Evolutionary conservation across 1,140 invertebrate species (phyloP).

Genomic region (Dendrolimus kikuchii): DNA sequence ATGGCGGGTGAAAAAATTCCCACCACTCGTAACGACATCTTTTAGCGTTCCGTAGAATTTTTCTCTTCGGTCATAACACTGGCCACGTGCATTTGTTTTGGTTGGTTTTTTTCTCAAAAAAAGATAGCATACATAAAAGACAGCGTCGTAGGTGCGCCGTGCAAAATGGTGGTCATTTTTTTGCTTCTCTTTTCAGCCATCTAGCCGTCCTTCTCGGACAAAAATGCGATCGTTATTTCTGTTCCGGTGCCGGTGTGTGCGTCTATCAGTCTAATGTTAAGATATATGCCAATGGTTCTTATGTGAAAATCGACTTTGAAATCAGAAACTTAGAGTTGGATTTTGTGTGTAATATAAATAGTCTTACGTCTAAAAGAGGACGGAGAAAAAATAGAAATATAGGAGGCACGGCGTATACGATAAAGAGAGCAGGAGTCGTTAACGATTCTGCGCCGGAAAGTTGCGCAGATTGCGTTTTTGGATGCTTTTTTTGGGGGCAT

Average conservation of each 20-base stretch:
- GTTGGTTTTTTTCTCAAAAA: constrained; percentile 68
- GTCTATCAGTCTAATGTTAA: constrained; percentile 40
- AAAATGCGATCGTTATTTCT: constrained; percentile 73
- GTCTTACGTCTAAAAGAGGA: constrained; percentile 62
- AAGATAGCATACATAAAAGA: constrained; percentile 64
- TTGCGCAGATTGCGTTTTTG: constrained; percentile 71
- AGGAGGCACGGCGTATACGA: constrained; percentile 66
- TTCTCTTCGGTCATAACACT: constrained; percentile 67
- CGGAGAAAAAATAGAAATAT: constrained; percentile 72
- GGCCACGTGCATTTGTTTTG: constrained; percentile 72
- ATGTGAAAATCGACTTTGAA: constrained; percentile 16
- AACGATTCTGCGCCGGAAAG: constrained; percentile 71
- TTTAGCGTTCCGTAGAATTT: constrained; percentile 57
- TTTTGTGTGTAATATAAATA: constrained; percentile 21
- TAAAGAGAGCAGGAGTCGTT: constrained; percentile 70
- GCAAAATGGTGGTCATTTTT: constrained; percentile 72
- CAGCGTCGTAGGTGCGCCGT: constrained; percentile 61
- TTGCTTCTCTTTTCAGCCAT: constrained; percentile 70
- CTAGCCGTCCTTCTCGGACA: constrained; percentile 71
- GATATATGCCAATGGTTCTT: constrained; percentile 34
- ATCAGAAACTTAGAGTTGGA: constrained; percentile 3
- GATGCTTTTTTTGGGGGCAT: constrained; percentile 69
- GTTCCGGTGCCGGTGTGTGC: constrained; percentile 67
- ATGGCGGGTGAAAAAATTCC: constrained; percentile 45
- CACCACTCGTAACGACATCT: constrained; percentile 60